Percentiles rank a stretch among this genome's conserved stretches.
These are phyloP conservation scores for Himalopsyche japonica DNA, from an alignment of 2,888 invertebrate genomes.

Conservation along the genomic window DNA sequence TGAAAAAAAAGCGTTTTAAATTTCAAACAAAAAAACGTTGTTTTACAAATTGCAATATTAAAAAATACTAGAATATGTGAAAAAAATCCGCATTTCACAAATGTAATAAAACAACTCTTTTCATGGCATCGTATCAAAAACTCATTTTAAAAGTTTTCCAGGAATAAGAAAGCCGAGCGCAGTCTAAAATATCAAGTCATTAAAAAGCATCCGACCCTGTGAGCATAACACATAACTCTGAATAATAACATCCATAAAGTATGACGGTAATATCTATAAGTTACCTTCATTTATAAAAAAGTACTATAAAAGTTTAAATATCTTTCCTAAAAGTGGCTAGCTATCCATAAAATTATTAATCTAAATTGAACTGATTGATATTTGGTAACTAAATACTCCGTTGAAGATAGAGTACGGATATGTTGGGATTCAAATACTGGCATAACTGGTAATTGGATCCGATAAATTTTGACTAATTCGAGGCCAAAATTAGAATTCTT, in stretches of 20 bases:
- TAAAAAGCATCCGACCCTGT: slow-evolving; percentile 28
- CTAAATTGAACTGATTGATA: too few relatives aligned
- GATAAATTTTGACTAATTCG: too few relatives aligned
- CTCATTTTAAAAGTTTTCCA: slow-evolving; percentile 8
- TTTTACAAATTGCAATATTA: not conserved
- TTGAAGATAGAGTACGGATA: too few relatives aligned
- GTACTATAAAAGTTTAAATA: not conserved
- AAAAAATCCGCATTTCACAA: not conserved
- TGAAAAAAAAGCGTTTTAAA: too few relatives aligned
- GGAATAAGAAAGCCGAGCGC: not conserved
- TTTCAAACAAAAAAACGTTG: too few relatives aligned
- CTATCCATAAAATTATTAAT: not conserved
- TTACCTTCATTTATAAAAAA: slow-evolving; percentile 16
- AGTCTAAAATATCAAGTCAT: slow-evolving; percentile 32
- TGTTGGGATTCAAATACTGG: too few relatives aligned
- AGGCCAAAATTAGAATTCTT: too few relatives aligned
- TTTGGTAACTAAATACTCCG: too few relatives aligned
- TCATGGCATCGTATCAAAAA: not conserved
- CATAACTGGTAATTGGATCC: too few relatives aligned
- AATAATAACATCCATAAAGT: slow-evolving; percentile 34
- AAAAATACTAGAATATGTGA: not conserved
- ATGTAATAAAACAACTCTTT: not conserved
- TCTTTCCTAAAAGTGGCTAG: not conserved
- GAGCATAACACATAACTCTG: slow-evolving; percentile 33
- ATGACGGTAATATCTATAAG: slow-evolving; percentile 29